Evolutionary conservation across 2,113 vertebrate species (phyloP), one percentile per base, ranked within the genome.

Genomic region (Nyctereutes procyonoides): DNA sequence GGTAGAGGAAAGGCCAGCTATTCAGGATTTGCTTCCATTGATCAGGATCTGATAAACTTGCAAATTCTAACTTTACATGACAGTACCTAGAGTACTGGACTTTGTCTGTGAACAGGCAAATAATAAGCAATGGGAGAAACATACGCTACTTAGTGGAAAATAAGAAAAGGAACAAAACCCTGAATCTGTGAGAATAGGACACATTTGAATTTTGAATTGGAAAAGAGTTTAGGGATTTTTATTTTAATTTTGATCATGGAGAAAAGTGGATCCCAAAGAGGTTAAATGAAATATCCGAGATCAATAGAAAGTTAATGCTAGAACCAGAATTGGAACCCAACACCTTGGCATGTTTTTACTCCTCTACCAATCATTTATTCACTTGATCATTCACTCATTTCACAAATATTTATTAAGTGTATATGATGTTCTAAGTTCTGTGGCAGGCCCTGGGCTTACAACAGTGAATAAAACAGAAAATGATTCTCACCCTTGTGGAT

Each of bases 11-110:
- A 97, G 96, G 92, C 82, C 76, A 92, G 65, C 84, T 97, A 90
- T 92, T 98, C 90, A 96, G 92, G 88, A 96, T 98, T 98, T 98
- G 90, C 79, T 98, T 87, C 74, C 94, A 98, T 96, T 97, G 97
- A 97, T 73, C 58, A 16, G 1, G 51, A 79, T 96, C 53, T 92
- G 91, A 96, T 96, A 98, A 98, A 93, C 28, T 88, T 93, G 56
- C 19, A 97, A 90, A 97, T 94, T 97, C 97, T 98, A 97, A 98
- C 96, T 97, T 98, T 96, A 95, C 67, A 74, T 38, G 32, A 7
- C 17, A 89, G 24, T 19, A 81, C 20, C 73, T 93, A 26, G n/a
- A 87, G 65, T 53, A 12, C 55, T 80, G 14, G 30, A 35, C 1
- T 38, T 93, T 79, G n/a, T n/a, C n/a, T n/a, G 2, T 83, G 30